phyloP scores from a whole-genome alignment of 2,797 vertebrate species.

The Vireo griseus region DNA sequence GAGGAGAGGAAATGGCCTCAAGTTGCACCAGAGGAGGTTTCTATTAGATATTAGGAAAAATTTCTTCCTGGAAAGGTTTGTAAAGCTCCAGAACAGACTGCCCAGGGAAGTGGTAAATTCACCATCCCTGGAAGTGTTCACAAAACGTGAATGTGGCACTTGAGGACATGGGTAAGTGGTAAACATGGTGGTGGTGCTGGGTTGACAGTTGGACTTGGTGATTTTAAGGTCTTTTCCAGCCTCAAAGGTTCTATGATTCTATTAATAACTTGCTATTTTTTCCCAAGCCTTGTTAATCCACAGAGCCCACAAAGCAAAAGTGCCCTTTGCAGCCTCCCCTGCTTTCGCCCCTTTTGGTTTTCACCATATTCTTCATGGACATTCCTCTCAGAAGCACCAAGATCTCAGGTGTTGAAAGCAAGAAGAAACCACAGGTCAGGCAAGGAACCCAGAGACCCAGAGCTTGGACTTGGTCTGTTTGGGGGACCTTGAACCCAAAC shows the following conservation, averaged over 20 bases:
- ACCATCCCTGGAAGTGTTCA: neutral
- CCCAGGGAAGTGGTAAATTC: neutral
- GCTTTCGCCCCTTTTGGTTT: neutral
- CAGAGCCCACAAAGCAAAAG: neutral
- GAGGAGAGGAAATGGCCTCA: neutral
- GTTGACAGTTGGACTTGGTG: neutral
- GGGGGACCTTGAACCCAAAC: neutral
- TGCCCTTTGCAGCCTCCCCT: neutral
- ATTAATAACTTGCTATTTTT: neutral
- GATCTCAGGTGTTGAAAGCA: neutral
- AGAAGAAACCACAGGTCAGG: neutral
- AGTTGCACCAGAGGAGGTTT: neutral
- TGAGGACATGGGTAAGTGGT: neutral
- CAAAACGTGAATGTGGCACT: fast-evolving
- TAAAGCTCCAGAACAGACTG: neutral
- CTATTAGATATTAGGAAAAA: neutral
- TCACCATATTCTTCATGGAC: fast-evolving
- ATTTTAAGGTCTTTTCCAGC: neutral
- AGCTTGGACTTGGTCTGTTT: neutral
- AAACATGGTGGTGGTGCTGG: neutral
- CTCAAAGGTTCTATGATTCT: neutral
- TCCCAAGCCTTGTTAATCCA: neutral
- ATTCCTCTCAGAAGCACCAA: neutral
- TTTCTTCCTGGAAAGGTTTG: neutral
- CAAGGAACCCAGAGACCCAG: neutral